A percentile compares a stretch with the other conserved stretches of the same genome.
These are phyloP conservation scores for Taurulus bubalis DNA, from an alignment of 2,113 vertebrate species.

Conservation along the genomic window DNA sequence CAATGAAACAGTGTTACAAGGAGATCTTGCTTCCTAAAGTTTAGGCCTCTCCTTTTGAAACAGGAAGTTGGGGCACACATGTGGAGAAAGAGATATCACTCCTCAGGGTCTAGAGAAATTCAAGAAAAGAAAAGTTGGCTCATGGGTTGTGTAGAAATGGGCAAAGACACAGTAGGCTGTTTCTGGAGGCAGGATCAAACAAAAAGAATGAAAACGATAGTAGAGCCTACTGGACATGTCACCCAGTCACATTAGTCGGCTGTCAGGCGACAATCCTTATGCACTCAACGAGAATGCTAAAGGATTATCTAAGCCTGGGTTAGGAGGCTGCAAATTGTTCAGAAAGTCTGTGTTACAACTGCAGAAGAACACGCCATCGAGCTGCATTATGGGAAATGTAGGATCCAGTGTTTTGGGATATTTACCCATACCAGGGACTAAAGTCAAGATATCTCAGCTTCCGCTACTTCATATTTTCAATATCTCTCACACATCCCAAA, in stretches of 20 bases:
- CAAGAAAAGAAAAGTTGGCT: background rate
- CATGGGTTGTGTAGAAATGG: background rate
- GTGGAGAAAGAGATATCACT: background rate
- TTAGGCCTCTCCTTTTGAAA: constrained; percentile 33
- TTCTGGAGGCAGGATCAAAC: background rate
- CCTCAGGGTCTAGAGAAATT: constrained; percentile 25
- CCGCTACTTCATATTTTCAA: background rate
- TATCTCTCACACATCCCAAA: background rate
- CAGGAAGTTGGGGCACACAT: constrained; percentile 21
- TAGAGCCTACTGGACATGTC: background rate
- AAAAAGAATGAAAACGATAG: background rate
- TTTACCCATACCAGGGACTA: background rate
- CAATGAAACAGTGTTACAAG: background rate
- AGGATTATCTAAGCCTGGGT: background rate
- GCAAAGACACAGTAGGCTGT: background rate
- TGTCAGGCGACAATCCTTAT: background rate
- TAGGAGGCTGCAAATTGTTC: background rate
- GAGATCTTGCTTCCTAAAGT: constrained; percentile 22
- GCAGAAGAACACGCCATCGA: background rate
- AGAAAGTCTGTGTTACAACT: background rate
- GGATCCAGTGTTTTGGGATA: background rate
- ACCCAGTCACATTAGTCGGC: background rate
- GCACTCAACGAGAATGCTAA: background rate
- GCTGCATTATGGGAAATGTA: background rate
- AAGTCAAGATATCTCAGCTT: background rate